Percentiles rank a stretch among this genome's conserved stretches.
Conservation (phyloP, 1,140 invertebrate genomes). For the Elymnias hypermnestra region DNA sequence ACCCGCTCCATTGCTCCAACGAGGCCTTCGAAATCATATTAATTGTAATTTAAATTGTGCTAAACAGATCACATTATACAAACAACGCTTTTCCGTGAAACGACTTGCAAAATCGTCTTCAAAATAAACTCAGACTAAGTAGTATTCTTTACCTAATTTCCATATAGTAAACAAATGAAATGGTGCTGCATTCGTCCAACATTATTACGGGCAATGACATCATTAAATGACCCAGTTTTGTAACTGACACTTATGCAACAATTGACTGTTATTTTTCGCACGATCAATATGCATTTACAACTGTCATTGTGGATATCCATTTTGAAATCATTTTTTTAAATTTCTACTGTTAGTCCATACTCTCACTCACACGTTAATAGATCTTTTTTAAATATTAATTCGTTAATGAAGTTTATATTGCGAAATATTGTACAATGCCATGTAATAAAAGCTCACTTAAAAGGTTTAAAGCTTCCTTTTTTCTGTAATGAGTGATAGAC, state of each 20-base stretch:
- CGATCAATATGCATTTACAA: not conserved
- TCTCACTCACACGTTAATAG: not conserved
- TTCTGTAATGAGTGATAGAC: no score
- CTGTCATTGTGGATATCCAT: no score
- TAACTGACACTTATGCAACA: slow-evolving; percentile 7
- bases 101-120: slow-evolving; percentile 4
- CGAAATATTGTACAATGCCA: not conserved
- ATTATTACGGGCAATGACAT: slow-evolving; percentile 8
- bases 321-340: not conserved
- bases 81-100: not conserved
- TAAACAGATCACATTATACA: not conserved
- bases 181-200: slow-evolving; percentile 7
- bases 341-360: not conserved
- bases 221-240: slow-evolving; percentile 12
- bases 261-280: slow-evolving; percentile 1
- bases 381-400: not conserved
- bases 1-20: no score
- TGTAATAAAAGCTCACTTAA: no score
- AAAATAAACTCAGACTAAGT: not conserved
- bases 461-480: no score
- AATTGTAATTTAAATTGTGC: no score
- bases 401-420: not conserved
- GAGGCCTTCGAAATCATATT: no score
- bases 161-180: not conserved
- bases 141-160: not conserved